phyloP scores from a whole-genome alignment of 1,140 invertebrate species.

The Musca vetustissima region DNA sequence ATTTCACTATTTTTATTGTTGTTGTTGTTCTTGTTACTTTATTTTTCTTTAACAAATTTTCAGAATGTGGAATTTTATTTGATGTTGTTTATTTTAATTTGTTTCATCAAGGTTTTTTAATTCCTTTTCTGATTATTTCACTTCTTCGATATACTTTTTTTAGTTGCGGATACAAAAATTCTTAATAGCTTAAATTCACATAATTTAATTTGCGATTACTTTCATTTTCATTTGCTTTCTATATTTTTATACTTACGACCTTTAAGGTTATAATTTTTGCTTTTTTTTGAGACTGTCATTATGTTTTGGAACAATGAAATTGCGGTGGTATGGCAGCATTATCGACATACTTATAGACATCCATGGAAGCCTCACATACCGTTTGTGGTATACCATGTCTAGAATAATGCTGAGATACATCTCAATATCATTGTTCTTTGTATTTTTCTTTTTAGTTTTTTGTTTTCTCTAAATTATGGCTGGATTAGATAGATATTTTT shows the following conservation, averaged over 20 bases:
- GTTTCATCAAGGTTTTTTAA: neutral
- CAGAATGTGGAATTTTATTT: conserved; percentile 14
- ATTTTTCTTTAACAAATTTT: conserved; percentile 18
- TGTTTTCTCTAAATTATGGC: conserved; percentile 7
- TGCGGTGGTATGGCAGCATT: too few relatives aligned
- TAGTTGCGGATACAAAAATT: conserved; percentile 3
- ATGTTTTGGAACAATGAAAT: neutral
- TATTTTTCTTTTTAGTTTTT: neutral
- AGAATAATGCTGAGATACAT: neutral
- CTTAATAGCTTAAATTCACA: conserved; percentile 16
- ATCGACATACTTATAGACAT: too few relatives aligned
- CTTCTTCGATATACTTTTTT: too few relatives aligned
- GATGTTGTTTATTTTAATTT: conserved; percentile 10
- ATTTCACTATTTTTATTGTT: conserved; percentile 12
- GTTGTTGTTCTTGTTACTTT: neutral
- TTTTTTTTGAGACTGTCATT: neutral
- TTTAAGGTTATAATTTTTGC: conserved; percentile 15
- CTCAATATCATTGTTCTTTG: too few relatives aligned
- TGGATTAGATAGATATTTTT: conserved; percentile 3
- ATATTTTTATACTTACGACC: neutral
- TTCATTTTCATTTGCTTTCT: conserved; percentile 1
- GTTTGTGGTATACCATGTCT: too few relatives aligned
- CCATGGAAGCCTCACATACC: too few relatives aligned
- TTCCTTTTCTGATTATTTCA: too few relatives aligned
- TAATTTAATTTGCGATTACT: neutral